Base-by-base conservation (phyloP, 2,888 invertebrate genomes). In the Heliconius cydno region DNA sequence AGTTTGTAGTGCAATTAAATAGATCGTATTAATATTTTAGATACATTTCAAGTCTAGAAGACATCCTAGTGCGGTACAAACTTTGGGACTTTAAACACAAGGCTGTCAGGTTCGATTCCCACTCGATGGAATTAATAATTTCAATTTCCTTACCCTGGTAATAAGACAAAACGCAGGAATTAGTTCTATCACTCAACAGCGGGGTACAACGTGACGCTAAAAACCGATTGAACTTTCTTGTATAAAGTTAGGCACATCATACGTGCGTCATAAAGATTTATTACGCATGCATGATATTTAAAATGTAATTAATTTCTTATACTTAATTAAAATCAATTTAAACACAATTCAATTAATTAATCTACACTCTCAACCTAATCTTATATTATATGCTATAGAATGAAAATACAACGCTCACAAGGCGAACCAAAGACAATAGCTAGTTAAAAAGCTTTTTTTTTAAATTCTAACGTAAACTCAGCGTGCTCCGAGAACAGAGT, bases 401-500 rank as follows among this genome's bases (percentile, higher is more conserved):
- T 25, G 13, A 65, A 25, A 68, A 68, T 38, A 38, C n/a, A 68
- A 68, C n/a, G 5, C 15, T 13, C 12, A n/a, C 19, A 13, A 41
- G 41, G 25, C 25, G 10, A 67, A 22, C 9, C 1, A 67, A 67
- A 19, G 22, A 67, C 22, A 52, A 71, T 28, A 19, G 52, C 30
- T 13, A 60, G 73, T 41, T 57, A 34, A 52, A 57, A 60, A 34
- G 52, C 22, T 12, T 52, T 30, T 73, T 57, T 38, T 73, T 57
- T 38, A 12, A 70, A 60, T 60, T n/a, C 73, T 57, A 25, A 73
- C 57, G 73, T 15, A 73, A 34, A 34, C 34, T 60, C n/a, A 34
- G 34, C 57, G 30, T 57, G 73, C 57, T 34, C 57, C 28, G 65
- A n/a, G 52, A n/a, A 34, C 30, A 73, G 73, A 67, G 60, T 34